phyloP scores from a whole-genome alignment of 2,797 vertebrate species.

The Onychomys leucogaster region DNA sequence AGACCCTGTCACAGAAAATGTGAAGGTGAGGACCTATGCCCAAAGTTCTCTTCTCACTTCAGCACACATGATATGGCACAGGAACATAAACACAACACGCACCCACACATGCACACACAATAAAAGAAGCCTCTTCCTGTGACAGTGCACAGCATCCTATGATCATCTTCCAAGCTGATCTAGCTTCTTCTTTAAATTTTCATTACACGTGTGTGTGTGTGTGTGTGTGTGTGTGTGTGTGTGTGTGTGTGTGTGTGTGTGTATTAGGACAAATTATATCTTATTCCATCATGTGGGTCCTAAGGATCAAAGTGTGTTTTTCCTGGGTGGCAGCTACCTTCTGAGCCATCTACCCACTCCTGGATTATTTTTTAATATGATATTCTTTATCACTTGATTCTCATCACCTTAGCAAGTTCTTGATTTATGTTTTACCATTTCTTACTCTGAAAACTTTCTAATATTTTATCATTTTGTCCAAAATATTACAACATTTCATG shows the following conservation, averaged over 20 bases:
- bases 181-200: not conserved
- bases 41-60: not conserved
- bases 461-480: not conserved
- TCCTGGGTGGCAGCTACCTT: not conserved
- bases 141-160: fast-evolving
- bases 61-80: too few species aligned
- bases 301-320: not conserved
- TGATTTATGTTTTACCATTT: not conserved
- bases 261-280: not conserved
- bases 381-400: not conserved
- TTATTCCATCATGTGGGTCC: not conserved
- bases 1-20: not conserved
- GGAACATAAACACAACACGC: not conserved
- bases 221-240: not conserved
- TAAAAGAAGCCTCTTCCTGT: fast-evolving
- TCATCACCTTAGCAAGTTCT: not conserved
- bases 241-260: not conserved
- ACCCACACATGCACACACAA: not conserved
- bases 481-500: not conserved
- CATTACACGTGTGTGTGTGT: not conserved
- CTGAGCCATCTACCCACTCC: not conserved
- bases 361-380: not conserved
- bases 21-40: too few species aligned
- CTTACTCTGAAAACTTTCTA: not conserved
- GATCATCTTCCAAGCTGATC: not conserved